A percentile compares a stretch with the other conserved stretches of the same genome.
phyloP scores from a whole-genome alignment of 2,797 vertebrate species.

The Glossophaga mutica region DNA sequence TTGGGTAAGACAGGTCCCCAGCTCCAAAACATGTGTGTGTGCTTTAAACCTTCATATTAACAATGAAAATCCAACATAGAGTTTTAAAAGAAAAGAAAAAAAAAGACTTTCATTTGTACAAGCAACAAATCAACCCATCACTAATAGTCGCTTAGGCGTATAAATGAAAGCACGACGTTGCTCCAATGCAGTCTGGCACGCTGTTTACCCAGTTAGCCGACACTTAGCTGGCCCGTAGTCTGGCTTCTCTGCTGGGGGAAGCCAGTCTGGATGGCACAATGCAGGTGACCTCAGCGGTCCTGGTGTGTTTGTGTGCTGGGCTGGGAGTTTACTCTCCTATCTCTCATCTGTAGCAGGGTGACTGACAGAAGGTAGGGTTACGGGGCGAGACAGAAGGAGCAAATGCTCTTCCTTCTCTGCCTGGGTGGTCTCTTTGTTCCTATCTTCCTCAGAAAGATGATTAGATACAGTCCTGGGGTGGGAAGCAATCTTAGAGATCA shows the following conservation, averaged over 20 bases:
- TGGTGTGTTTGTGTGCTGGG: background rate
- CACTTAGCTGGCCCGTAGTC: background rate
- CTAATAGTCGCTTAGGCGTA: background rate
- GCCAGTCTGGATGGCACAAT: accelerated
- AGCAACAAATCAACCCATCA: background rate
- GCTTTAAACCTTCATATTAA: background rate
- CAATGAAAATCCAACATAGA: background rate
- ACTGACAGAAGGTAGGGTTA: constrained; percentile 33
- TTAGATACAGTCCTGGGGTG: constrained; percentile 8
- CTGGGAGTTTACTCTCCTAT: background rate
- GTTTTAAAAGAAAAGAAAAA: background rate
- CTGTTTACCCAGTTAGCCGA: background rate
- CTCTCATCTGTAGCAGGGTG: background rate
- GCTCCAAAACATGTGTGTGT: background rate
- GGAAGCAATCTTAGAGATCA: background rate
- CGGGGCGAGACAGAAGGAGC: background rate
- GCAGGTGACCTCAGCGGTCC: background rate
- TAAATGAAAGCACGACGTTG: background rate
- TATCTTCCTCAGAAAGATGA: constrained; percentile 19
- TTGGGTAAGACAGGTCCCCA: background rate
- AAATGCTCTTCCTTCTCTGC: background rate
- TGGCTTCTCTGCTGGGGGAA: background rate
- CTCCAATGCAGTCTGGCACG: background rate
- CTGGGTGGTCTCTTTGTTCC: constrained; percentile 67
- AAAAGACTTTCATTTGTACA: background rate